A percentile compares a stretch with the other conserved stretches of the same genome.
These are phyloP conservation scores for Rhopilema esculentum DNA, from an alignment of 30 jellyfish, hydroid and myxozoan species.

Conservation along the genomic window DNA sequence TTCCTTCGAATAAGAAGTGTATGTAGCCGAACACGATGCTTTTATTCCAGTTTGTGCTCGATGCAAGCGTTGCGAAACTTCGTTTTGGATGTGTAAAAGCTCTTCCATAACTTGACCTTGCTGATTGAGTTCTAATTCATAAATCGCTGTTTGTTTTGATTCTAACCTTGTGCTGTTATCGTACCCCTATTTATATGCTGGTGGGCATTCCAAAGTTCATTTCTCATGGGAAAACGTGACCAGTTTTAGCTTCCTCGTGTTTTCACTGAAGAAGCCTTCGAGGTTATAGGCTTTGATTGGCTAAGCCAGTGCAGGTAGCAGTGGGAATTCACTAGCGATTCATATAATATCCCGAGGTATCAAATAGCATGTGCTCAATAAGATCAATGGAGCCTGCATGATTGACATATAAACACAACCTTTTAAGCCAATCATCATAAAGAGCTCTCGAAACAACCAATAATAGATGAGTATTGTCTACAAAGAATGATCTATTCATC, in stretches of 20 bases:
- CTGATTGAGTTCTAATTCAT: background rate
- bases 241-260: background rate
- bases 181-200: background rate
- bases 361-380: background rate
- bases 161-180: background rate
- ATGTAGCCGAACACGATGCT: background rate
- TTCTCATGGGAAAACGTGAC: constrained; percentile 43
- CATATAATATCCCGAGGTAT: background rate
- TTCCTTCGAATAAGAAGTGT: background rate
- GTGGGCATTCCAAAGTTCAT: constrained; percentile 40
- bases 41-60: background rate
- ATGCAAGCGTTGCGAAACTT: background rate
- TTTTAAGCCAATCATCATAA: background rate
- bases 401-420: background rate
- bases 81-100: constrained; percentile 6
- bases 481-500: background rate
- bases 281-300: constrained; percentile 2
- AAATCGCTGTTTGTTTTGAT: constrained; percentile 19
- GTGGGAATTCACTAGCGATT: too few species aligned
- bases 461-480: background rate
- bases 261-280: background rate
- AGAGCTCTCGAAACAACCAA: background rate
- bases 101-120: background rate
- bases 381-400: background rate
- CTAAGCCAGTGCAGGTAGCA: too few species aligned